A percentile compares a stretch with the other conserved stretches of the same genome.
Conservation (phyloP, 2,113 vertebrate genomes). For the Hirundichthys speculiger region DNA sequence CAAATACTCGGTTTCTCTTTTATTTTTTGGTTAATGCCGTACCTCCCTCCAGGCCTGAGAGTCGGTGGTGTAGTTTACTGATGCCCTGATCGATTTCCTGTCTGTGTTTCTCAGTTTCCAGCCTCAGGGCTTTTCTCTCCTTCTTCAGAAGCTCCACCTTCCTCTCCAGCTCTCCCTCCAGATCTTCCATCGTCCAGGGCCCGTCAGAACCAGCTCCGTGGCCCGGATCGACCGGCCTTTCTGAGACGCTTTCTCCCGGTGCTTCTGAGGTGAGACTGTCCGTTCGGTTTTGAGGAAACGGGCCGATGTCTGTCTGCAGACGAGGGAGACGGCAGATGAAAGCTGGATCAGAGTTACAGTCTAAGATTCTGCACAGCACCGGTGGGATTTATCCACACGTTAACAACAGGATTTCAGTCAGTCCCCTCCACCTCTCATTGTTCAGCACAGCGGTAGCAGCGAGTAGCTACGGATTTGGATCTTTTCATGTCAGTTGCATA, state of each 20-base stretch:
- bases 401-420: conserved; percentile 1
- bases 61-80: conserved; percentile 85
- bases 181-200: conserved; percentile 86
- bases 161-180: conserved; percentile 91
- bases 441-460: too few relatives aligned
- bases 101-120: conserved; percentile 83
- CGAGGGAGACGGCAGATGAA: conserved; percentile 25
- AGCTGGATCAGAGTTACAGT: conserved; percentile 5
- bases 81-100: conserved; percentile 88
- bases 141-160: conserved; percentile 92
- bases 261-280: conserved; percentile 33
- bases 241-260: conserved; percentile 45
- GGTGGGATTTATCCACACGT: neutral
- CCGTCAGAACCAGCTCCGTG: conserved; percentile 56
- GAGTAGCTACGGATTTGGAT: too few relatives aligned
- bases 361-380: neutral
- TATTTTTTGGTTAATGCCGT: conserved; percentile 21
- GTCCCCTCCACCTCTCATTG: neutral
- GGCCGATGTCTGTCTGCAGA: conserved; percentile 77
- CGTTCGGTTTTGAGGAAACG: conserved; percentile 75
- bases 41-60: conserved; percentile 91
- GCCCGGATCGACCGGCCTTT: conserved; percentile 33
- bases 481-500: too few relatives aligned
- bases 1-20: neutral
- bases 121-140: conserved; percentile 84